Conservation (phyloP, 2,113 vertebrate species). For the Phocoena phocoena region DNA sequence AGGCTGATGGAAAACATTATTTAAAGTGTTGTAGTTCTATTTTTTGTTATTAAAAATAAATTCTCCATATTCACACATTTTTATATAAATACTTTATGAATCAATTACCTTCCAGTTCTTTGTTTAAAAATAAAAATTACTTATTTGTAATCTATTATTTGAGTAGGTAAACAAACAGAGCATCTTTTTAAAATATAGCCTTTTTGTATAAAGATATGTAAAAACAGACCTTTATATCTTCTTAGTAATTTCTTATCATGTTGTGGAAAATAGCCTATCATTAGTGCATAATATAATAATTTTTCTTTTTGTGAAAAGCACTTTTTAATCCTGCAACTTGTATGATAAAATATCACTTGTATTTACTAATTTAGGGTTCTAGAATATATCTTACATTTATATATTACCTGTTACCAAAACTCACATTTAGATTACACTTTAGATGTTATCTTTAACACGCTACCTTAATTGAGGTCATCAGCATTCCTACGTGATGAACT, state of each 20-base stretch:
- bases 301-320: background rate
- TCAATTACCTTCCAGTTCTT: background rate
- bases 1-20: background rate
- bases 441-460: background rate
- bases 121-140: background rate
- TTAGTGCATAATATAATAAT: background rate
- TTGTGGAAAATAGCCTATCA: background rate
- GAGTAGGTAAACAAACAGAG: background rate
- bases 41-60: background rate
- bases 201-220: background rate
- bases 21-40: background rate
- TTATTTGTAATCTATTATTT: background rate
- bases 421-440: background rate
- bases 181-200: background rate
- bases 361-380: background rate
- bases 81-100: background rate
- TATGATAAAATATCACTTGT: background rate
- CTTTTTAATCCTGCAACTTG: background rate
- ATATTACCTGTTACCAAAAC: background rate
- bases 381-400: background rate
- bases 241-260: background rate
- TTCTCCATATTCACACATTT: background rate
- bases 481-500: background rate
- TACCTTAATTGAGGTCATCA: background rate
- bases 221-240: background rate